These are phyloP conservation scores for Augiades crinisus DNA, from an alignment of 2,888 invertebrate species.

Conservation along the genomic window DNA sequence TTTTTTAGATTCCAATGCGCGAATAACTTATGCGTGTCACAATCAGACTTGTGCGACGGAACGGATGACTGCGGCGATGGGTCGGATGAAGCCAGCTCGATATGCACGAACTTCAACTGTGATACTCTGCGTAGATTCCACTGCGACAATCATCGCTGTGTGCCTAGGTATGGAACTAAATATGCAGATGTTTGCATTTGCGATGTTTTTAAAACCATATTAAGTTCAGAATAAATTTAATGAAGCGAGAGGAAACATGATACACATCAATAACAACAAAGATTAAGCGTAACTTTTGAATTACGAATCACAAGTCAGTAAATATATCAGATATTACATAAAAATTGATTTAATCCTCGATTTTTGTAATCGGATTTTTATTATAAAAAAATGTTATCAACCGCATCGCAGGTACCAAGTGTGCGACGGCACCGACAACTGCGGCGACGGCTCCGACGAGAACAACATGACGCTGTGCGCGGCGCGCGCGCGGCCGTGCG, in stretches of 20 bases:
- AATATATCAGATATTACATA: too few relatives aligned
- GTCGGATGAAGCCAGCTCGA: conserved; percentile 90
- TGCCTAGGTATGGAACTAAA: conserved; percentile 79
- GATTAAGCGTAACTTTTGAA: too few relatives aligned
- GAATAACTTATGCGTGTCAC: conserved; percentile 95
- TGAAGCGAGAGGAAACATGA: too few relatives aligned
- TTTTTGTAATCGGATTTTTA: too few relatives aligned
- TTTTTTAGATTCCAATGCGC: conserved; percentile 90
- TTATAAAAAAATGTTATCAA: too few relatives aligned
- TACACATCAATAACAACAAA: too few relatives aligned
- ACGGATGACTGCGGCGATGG: conserved; percentile 96
- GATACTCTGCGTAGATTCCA: conserved; percentile 92
- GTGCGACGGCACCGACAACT: conserved; percentile 96
- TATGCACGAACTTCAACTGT: conserved; percentile 93
- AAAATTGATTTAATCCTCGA: too few relatives aligned
- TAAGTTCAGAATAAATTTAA: too few relatives aligned
- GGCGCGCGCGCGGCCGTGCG: conserved; percentile 87
- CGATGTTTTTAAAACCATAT: too few relatives aligned
- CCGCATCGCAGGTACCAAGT: conserved; percentile 88
- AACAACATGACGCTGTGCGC: conserved; percentile 96
- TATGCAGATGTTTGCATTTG: too few relatives aligned
- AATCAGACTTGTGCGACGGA: conserved; percentile 95
- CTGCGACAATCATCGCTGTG: conserved; percentile 94
- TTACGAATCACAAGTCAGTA: too few relatives aligned
- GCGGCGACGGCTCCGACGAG: conserved; percentile 97